Base-by-base conservation (phyloP, 2,888 invertebrate species). In the Lepidocyrtoides sp. region DNA sequence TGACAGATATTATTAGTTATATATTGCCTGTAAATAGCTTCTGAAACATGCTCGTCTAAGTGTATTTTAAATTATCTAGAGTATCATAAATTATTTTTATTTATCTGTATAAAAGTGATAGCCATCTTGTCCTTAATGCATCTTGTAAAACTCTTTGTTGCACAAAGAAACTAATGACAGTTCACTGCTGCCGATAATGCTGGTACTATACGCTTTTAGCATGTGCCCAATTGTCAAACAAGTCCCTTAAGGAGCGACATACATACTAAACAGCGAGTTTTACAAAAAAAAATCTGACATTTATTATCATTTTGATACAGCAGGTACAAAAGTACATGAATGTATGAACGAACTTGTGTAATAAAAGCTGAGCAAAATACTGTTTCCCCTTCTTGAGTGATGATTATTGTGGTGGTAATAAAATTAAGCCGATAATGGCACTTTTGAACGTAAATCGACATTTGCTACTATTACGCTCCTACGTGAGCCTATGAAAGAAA, bases 341-440 rank as follows among this genome's bases (percentile, higher is more conserved):
- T 48, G 29, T 51, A 51, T 8, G 54, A 79, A 29, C 77, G 36
- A n/a, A 44, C 20, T n/a, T n/a, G n/a, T n/a, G 72, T 23, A 72
- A 72, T 72, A 72, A 72, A 72, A 72, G 20, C 14, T 14, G 57
- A 41, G 54, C 51, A 72, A 44, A 66, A 87, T 69, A 69, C 79
- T 81, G 88, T 87, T 63, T 66, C 60, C 72, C 57, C n/a, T n/a
- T n/a, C 69, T 44, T 75, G 75, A 60, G 83, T 72, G 75, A 89
- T 89, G 57, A 89, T 23, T 85, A 60, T 77, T 83, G 72, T 26
- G 75, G 89, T 60, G 48, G 82, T 29, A 89, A 89, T 89, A 89
- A 89, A 89, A 83, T 69, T 89, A 89, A 89, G 89, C 83, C 32
- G 89, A 83, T 82, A 82, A 83, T 75, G 60, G 75, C 89, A 83